A percentile compares a stretch with the other conserved stretches of the same genome.
phyloP scores from a whole-genome alignment of 2,113 vertebrate species.

The Pagrus major region DNA sequence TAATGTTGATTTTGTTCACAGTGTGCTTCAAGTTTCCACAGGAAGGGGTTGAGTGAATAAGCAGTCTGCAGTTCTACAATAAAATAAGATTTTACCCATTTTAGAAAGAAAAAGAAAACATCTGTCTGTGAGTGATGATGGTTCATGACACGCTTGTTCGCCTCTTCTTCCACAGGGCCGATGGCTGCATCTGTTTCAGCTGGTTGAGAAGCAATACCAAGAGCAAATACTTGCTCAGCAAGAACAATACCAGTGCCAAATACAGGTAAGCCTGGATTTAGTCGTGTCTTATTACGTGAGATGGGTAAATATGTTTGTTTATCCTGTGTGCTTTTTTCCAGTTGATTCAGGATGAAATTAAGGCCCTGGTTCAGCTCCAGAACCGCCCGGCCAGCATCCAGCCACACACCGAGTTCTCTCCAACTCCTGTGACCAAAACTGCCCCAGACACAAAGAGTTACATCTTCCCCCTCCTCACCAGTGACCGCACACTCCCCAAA shows the following conservation, averaged over 20 bases:
- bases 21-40: too few relatives aligned
- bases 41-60: too few relatives aligned
- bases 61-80: too few relatives aligned
- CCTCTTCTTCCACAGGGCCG: constrained; percentile 85
- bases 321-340: constrained; percentile 58
- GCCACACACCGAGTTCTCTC: constrained; percentile 55
- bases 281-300: neutral
- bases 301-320: neutral
- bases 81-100: too few relatives aligned
- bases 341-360: constrained; percentile 96
- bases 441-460: constrained; percentile 64
- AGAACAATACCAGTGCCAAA: constrained; percentile 94
- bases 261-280: constrained; percentile 84
- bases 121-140: neutral
- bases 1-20: too few relatives aligned
- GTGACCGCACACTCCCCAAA: constrained; percentile 23
- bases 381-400: constrained; percentile 74
- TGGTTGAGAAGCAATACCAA: constrained; percentile 95
- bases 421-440: constrained; percentile 56
- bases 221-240: constrained; percentile 94
- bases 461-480: constrained; percentile 41
- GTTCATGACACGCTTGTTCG: neutral
- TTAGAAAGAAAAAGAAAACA: too few relatives aligned
- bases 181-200: constrained; percentile 92
- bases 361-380: constrained; percentile 90